Evolutionary conservation across 2,113 vertebrate species (phyloP), one percentile per base, ranked within the genome.

Genomic region (Platichthys stellatus): DNA sequence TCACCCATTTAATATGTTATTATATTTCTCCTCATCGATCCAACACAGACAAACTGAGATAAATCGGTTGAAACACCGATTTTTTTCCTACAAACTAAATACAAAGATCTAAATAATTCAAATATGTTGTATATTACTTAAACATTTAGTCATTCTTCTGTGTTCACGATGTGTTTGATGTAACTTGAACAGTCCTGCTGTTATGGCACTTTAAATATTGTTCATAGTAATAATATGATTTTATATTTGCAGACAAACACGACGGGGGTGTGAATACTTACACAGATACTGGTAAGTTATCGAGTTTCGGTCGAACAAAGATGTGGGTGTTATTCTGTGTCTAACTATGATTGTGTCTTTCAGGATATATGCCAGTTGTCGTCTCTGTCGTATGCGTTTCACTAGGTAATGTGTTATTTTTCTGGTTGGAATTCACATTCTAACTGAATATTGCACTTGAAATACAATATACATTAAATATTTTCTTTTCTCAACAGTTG

Each of bases 401-500:
- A 3, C 0, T 72, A 75, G 90, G 92, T 93, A 90, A 88, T 12
- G 21, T 64, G 12, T 7, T 5, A 0, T 13, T 66, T 20, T 65
- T 58, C 1, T 28, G 18, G 61, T 74, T 35, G 3, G 2, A 75
- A 21, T 45, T 67, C 17, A 51, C 4, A 38, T 3, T 45, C 5
- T 9, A 18, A 21, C n/a, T 5, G 10, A 14, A n/a, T 24, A 7
- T 53, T 69, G 5, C 13, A 8, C 14, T 66, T 60, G 14, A 62
- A 66, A 62, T 65, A 21, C 8, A 66, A n/a, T 23, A 12, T n/a
- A 1, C 3, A 72, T 43, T 43, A 62, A 4, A 6, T 23, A 23
- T 14, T 23, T 23, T 20, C 2, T 26, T 72, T 58, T 80, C 8
- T 70, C 67, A 53, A 11, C 87, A 92, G 89, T 5, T 35, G 9